Evolutionary conservation across 2,888 invertebrate species (phyloP), one percentile per base, ranked within the genome.

Genomic region (Hoplodrina blanda): DNA sequence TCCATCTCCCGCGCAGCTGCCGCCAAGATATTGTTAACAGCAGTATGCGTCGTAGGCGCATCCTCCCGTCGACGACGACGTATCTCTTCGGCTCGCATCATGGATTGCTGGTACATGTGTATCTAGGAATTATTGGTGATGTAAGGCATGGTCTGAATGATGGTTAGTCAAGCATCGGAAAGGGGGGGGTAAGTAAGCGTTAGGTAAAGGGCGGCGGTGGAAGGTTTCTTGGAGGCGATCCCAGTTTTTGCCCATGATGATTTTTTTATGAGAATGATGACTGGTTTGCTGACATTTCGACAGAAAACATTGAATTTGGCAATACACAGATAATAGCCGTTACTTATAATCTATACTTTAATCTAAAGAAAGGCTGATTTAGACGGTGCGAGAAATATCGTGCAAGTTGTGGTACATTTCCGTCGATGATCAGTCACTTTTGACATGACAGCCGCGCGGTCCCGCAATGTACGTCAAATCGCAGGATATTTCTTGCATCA

Each of bases 51-150:
- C 8, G 91, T 91, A 0, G 95, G 91, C 19, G 92, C 85, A 74
- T 95, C 94, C 87, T 89, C 89, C 2, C 95, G 92, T 44, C 95
- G 95, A 17, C 96, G 92, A 41, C 95, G 90, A 0, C 95, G 90
- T 17, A 95, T 91, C 84, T 95, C 95, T 69, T 96, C 95, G 0
- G 95, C 95, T 0, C 96, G 91, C 95, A 96, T 95, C 96, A 96
- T 96, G 2, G 96, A 95, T 80, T 96, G 96, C 83, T 96, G 96
- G 88, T 96, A 96, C 93, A 96, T 90, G 89, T 96, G 96, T 75
- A 96, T 96, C 94, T 96, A 88, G 53, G 71, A 62, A 71, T 62
- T 76, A 70, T 67, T 78, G 56, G 59, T 37, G 78, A 81, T 67
- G 81, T 78, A 57, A 78, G 78, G 78, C 63, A 77, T 81, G 81